A percentile compares a stretch with the other conserved stretches of the same genome.
These are phyloP conservation scores for Schlechtendalia chinensis DNA, from an alignment of 1,140 invertebrate genomes.

Conservation along the genomic window DNA sequence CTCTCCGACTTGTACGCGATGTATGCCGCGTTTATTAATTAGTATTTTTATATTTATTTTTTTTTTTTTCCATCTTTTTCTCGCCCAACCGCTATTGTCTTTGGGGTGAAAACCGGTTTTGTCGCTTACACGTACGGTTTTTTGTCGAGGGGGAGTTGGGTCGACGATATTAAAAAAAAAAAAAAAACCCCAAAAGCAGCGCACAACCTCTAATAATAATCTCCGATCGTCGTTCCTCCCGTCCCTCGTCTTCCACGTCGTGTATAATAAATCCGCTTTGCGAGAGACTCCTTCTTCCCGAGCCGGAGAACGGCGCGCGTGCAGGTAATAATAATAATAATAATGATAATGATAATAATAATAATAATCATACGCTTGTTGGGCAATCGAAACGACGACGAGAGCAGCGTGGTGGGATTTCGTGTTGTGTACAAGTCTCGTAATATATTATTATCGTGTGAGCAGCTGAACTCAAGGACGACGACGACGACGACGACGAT, in stretches of 20 bases:
- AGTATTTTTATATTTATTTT: not conserved
- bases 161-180: not conserved
- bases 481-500: not conserved
- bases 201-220: not conserved
- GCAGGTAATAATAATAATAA: conserved; percentile 21
- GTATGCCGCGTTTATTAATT: no score
- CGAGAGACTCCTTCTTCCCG: no score
- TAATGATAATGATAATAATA: not conserved
- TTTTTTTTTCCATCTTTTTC: not conserved
- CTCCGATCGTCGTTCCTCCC: no score
- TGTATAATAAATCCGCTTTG: no score
- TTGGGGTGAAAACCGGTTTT: conserved; percentile 42
- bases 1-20: no score
- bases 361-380: not conserved
- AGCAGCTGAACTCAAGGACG: not conserved
- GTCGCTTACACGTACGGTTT: not conserved
- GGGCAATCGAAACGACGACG: not conserved
- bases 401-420: not conserved
- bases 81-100: conserved; percentile 1
- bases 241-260: no score
- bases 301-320: no score
- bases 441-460: not conserved
- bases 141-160: not conserved
- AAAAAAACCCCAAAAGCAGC: not conserved
- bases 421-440: not conserved